These are phyloP conservation scores for Drosophila fuyamai DNA, from an alignment of 1,140 invertebrate species.

Conservation along the genomic window DNA sequence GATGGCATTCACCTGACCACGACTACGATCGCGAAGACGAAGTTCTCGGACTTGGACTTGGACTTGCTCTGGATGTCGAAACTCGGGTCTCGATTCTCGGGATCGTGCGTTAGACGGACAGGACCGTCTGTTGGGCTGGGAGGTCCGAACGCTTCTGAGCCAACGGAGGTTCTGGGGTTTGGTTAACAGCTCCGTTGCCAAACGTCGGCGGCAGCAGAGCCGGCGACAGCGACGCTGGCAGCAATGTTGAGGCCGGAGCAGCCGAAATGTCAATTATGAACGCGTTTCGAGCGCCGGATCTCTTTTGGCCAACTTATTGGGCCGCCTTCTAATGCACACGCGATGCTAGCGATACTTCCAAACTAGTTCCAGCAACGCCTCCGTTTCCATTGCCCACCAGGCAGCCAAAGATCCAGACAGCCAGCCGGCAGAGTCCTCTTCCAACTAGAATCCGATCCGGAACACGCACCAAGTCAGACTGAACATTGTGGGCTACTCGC, in stretches of 20 bases:
- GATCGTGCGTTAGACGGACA: constrained; percentile 58
- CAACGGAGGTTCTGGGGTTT: constrained; percentile 60
- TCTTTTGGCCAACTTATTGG: constrained; percentile 59
- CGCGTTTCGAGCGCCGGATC: constrained; percentile 47
- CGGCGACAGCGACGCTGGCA: constrained; percentile 33
- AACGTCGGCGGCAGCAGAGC: constrained; percentile 14
- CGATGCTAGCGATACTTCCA: constrained; percentile 33
- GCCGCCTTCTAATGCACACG: constrained; percentile 57
- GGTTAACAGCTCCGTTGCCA: constrained; percentile 71
- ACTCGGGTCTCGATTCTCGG: constrained; percentile 19
- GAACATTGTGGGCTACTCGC: constrained; percentile 5
- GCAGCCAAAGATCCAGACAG: constrained; percentile 21
- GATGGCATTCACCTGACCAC: constrained; percentile 77
- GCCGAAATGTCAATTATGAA: constrained; percentile 71
- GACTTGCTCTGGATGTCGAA: constrained; percentile 22
- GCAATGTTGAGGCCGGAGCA: constrained; percentile 32
- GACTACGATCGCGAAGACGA: constrained; percentile 31
- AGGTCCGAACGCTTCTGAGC: constrained; percentile 79
- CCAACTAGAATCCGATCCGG: constrained; percentile 32
- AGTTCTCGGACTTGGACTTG: constrained; percentile 41
- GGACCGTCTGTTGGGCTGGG: constrained; percentile 70
- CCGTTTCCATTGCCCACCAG: constrained; percentile 33
- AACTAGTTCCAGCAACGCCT: constrained; percentile 69
- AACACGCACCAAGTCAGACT: constrained; percentile 36
- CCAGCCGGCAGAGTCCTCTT: constrained; percentile 5